Conservation (phyloP, 2,113 vertebrate species). For the Anseranas semipalmata region DNA sequence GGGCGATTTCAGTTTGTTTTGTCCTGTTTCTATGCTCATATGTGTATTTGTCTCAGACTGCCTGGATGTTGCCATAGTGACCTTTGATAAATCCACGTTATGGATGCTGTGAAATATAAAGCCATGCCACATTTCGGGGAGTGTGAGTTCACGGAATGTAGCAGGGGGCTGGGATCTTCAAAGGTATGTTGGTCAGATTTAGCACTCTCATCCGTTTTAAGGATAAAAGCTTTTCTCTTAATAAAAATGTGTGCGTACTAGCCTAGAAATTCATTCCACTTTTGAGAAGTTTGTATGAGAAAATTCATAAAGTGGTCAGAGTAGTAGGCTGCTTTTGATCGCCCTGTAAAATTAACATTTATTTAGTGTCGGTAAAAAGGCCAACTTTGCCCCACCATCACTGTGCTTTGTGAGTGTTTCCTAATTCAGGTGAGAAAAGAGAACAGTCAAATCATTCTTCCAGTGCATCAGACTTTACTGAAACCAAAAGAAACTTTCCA, state of each 20-base stretch:
- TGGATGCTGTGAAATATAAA: slow-evolving; percentile 61
- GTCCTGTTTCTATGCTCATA: slow-evolving; percentile 54
- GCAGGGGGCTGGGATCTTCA: slow-evolving; percentile 1
- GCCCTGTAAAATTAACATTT: background rate
- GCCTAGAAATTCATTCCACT: background rate
- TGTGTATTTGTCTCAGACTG: slow-evolving; percentile 10
- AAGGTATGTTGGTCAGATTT: background rate
- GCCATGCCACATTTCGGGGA: background rate
- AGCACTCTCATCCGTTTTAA: background rate
- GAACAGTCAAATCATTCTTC: background rate
- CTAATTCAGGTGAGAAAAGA: background rate
- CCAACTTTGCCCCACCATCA: background rate
- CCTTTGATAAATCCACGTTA: slow-evolving; percentile 47
- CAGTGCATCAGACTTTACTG: background rate
- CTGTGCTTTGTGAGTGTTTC: fast-evolving
- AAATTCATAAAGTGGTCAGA: background rate
- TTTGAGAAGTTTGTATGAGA: background rate
- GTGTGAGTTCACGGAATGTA: background rate
- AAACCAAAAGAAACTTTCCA: background rate
- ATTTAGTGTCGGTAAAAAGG: background rate
- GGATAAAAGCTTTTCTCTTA: background rate
- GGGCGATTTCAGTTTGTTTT: slow-evolving; percentile 42
- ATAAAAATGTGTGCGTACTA: background rate
- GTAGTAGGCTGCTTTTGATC: background rate
- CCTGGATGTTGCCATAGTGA: slow-evolving; percentile 55